Evolutionary conservation across 2,888 invertebrate genomes (phyloP).

Genomic region (Stenodema calcarata): DNA sequence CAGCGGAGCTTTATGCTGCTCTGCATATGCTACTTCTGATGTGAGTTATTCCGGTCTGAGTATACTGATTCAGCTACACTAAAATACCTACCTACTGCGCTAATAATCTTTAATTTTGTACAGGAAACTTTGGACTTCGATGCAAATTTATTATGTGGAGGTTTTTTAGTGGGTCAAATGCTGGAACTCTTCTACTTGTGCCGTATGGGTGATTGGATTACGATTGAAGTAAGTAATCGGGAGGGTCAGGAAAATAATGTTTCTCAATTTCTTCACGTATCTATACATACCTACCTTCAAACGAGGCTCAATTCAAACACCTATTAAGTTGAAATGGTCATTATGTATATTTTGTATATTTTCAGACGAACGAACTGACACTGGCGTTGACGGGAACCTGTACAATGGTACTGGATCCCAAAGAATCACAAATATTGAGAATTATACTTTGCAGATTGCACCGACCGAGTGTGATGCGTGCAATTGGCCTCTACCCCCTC

Average conservation of each 20-base stretch:
- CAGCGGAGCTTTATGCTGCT: conserved; percentile 26
- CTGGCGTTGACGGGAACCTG: conserved; percentile 1
- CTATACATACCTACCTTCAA: no score
- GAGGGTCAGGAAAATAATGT: background rate
- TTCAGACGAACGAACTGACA: conserved; percentile 20
- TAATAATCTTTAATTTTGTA: no score
- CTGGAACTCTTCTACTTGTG: conserved; percentile 17
- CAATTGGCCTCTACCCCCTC: conserved; percentile 23
- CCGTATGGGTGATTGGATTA: conserved; percentile 28
- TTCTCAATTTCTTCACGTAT: no score
- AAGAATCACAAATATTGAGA: conserved; percentile 23
- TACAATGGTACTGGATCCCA: background rate
- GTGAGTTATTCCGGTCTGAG: no score
- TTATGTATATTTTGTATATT: background rate
- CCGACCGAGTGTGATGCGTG: conserved; percentile 9
- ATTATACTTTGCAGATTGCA: conserved; percentile 8
- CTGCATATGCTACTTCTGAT: conserved; percentile 29
- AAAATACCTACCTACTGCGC: no score
- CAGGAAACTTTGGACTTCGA: conserved; percentile 35
- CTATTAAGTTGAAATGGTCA: no score
- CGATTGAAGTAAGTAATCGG: background rate
- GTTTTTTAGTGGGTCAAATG: conserved; percentile 21
- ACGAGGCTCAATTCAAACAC: no score
- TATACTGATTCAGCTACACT: no score
- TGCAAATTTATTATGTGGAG: conserved; percentile 25